Conservation (phyloP, 2,888 invertebrate species). For the Stramonita haemastoma region DNA sequence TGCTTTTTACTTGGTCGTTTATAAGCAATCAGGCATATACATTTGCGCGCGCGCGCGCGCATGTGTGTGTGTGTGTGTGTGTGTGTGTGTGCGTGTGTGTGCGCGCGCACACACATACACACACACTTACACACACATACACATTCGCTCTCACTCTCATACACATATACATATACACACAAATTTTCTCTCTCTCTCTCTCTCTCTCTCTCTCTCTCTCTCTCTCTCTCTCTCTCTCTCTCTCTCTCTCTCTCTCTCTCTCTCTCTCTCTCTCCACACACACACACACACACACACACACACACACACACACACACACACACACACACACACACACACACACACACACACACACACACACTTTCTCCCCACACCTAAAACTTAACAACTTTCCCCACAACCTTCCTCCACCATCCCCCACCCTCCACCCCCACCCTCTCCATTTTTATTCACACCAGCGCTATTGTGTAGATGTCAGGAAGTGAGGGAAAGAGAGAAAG, state of each 20-base stretch:
- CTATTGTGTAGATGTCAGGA: no score
- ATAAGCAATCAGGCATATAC: background rate
- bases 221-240: background rate
- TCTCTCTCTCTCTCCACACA: background rate
- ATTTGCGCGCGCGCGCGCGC: background rate
- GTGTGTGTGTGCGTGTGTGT: background rate
- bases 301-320: background rate
- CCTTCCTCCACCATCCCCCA: no score
- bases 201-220: background rate
- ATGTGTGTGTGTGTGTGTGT: background rate
- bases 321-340: conserved; percentile 3
- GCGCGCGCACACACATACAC: background rate
- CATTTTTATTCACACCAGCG: no score
- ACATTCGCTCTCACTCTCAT: background rate
- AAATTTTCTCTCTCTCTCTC: background rate
- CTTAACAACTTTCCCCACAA: no score
- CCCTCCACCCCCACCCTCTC: no score
- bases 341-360: background rate
- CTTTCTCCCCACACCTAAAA: no score
- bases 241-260: no score
- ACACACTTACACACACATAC: background rate
- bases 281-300: background rate
- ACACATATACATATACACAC: background rate
- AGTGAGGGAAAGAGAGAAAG: no score
- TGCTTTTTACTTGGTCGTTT: no score